phyloP scores from a whole-genome alignment of 2,888 invertebrate genomes.

The Eugnorisma glareosa region DNA sequence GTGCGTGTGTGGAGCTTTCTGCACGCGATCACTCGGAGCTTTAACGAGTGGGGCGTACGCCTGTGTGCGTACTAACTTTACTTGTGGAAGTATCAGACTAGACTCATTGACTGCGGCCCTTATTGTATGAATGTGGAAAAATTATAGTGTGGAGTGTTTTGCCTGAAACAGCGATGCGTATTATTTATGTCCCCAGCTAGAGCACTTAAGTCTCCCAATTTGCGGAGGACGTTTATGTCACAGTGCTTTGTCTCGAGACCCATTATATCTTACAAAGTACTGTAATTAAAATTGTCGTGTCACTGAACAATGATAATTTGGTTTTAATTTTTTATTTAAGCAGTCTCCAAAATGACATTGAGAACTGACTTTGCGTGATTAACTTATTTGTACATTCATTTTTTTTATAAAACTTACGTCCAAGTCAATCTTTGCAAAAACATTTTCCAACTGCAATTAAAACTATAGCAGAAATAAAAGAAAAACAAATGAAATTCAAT shows the following conservation, averaged over 20 bases:
- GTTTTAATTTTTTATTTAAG: constrained; percentile 61
- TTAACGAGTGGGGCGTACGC: constrained; percentile 86
- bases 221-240: constrained; percentile 85
- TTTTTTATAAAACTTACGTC: neutral
- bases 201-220: constrained; percentile 89
- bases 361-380: constrained; percentile 8
- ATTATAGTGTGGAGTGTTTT: constrained; percentile 89
- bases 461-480: neutral
- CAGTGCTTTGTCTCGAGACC: constrained; percentile 82
- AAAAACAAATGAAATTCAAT: neutral
- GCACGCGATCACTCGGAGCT: constrained; percentile 89
- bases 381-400: neutral
- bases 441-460: neutral
- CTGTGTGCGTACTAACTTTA: constrained; percentile 85
- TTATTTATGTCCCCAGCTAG: constrained; percentile 86
- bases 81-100: constrained; percentile 89
- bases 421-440: neutral
- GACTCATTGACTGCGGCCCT: constrained; percentile 91
- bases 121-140: constrained; percentile 91
- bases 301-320: constrained; percentile 72
- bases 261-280: constrained; percentile 86
- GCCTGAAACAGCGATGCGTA: constrained; percentile 87
- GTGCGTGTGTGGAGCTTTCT: constrained; percentile 90
- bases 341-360: constrained; percentile 10
- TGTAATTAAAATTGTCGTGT: constrained; percentile 83